phyloP scores from a whole-genome alignment of 2,888 invertebrate genomes.

The Caenorhabditis macrosperma region DNA sequence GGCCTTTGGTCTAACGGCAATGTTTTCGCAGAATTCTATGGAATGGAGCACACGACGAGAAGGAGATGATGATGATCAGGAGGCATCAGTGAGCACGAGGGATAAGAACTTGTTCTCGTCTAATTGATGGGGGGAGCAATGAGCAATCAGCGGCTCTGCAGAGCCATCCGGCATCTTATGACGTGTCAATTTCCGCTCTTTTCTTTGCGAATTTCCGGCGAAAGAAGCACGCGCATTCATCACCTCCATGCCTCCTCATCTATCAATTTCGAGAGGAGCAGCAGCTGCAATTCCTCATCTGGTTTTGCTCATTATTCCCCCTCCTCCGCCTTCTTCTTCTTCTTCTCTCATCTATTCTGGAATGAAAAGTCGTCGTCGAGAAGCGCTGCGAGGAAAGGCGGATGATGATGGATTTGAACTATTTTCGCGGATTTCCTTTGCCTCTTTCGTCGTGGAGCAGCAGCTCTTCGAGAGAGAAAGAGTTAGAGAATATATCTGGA shows the following conservation, averaged over 20 bases:
- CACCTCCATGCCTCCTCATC: conserved; percentile 43
- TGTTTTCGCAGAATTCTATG: not conserved
- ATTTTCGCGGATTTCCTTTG: conserved; percentile 47
- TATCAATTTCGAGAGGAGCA: conserved; percentile 36
- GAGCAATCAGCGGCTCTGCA: not conserved
- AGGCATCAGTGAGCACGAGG: not conserved
- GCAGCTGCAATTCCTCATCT: conserved; percentile 28
- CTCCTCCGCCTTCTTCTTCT: not conserved
- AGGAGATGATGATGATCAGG: no score
- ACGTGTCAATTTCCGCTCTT: conserved; percentile 1
- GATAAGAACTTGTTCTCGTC: no score
- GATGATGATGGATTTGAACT: conserved; percentile 57
- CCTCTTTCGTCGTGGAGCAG: not conserved
- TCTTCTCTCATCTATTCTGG: conserved; percentile 40
- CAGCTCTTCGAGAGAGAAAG: conserved; percentile 10
- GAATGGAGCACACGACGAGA: no score
- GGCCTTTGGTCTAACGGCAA: conserved; percentile 11
- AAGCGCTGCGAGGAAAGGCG: conserved; percentile 5
- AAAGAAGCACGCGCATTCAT: conserved; percentile 17
- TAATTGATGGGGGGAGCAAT: not conserved
- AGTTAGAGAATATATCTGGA: conserved; percentile 51
- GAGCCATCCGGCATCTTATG: not conserved
- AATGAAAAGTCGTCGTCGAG: conserved; percentile 19
- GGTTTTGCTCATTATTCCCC: not conserved
- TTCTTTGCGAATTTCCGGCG: conserved; percentile 15